Percentiles rank a stretch among this genome's conserved stretches.
Conservation (phyloP, 2,888 invertebrate genomes). For the Drosophila suboccidentalis region DNA sequence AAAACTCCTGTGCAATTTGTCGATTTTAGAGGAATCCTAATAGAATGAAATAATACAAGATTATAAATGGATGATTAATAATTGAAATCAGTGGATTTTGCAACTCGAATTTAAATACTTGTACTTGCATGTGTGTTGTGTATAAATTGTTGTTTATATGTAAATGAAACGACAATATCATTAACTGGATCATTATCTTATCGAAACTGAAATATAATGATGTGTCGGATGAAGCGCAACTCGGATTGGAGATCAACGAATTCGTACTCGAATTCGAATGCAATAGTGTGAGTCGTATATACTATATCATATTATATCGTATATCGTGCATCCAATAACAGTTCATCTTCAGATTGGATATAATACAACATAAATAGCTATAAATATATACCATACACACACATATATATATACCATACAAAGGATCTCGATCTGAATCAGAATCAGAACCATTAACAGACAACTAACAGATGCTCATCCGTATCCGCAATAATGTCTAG, state of each 20-base stretch:
- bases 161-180: neutral
- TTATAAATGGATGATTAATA: neutral
- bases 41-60: neutral
- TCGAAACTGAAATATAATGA: slow-evolving; percentile 14
- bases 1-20: slow-evolving; percentile 4
- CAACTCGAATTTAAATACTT: neutral
- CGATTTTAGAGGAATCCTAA: neutral
- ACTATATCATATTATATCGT: neutral
- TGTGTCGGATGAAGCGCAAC: slow-evolving; percentile 13
- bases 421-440: no score
- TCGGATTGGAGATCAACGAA: slow-evolving; percentile 17
- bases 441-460: neutral
- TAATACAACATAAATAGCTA: neutral
- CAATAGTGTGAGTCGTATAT: slow-evolving; percentile 38
- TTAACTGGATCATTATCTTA: neutral
- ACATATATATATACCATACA: no score
- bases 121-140: neutral
- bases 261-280: neutral
- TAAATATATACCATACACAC: neutral
- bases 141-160: neutral
- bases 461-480: slow-evolving; percentile 24
- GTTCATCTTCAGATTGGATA: slow-evolving; percentile 28
- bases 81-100: neutral
- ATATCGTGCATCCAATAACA: slow-evolving; percentile 14
- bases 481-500: slow-evolving; percentile 38